Base-by-base conservation (phyloP, 2,888 invertebrate genomes). In the Agonopterix heracliana region DNA sequence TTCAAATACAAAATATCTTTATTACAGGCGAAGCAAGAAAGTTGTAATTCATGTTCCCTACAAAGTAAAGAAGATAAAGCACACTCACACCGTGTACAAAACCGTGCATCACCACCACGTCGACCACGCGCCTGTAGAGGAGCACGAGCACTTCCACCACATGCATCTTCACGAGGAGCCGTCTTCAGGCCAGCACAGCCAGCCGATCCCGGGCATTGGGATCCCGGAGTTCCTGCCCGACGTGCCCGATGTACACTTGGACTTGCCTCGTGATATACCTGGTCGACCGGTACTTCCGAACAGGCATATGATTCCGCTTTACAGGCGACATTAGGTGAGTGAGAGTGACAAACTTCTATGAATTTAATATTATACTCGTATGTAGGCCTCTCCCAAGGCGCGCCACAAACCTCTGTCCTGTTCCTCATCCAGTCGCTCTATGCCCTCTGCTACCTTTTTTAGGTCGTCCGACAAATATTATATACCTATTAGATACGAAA, bases 21-120 rank as follows among this genome's bases (percentile, higher is more conserved):
- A 26, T 61, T 59, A 2, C 89, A 90, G 76, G 56, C 91, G 91
- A 46, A 88, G 89, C 51, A 92, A 93, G 60, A 91, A 91, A 63
- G 92, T 93, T 5, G 89, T 92, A 7, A 92, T 93, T 54, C 92
- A 92, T 65, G 90, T 93, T 12, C 93, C 93, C 0, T 90, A 90
- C 65, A 90, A 90, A 59, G 89, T 93, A 54, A 93, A 93, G 77
- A 92, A 91, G 60, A 89, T 92, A 54, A 92, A 92, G 60, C 93
- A 93, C 67, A 92, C 92, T 0, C 93, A 93, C 68, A 93, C 92
- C 0, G 88, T 93, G n/a, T 92, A 91, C 78, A 93, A 93, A 71
- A 91, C 92, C 0, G 83, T 93, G 40, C 91, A 92, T 44, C 91
- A 91, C 54, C 83, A 90, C 55, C 85, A 90, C 61, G 74, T 75